Evolutionary conservation across 2,113 vertebrate species (phyloP).

Genomic region (Salvelinus sp.): DNA sequence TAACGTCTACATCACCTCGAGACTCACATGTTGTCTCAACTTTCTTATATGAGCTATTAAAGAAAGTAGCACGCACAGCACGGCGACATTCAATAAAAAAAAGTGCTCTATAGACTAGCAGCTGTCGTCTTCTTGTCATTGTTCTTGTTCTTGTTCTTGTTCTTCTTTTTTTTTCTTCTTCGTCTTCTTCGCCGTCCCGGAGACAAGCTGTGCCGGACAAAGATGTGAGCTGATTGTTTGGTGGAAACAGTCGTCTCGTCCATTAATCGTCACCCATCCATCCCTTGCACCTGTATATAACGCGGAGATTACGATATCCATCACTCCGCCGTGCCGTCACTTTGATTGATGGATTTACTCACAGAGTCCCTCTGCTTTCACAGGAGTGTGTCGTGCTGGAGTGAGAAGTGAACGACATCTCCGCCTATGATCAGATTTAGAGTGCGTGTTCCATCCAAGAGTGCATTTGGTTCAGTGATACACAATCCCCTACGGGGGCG

Average conservation of each 20-base stretch:
- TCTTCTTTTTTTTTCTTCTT: too few relatives aligned
- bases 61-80: too few relatives aligned
- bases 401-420: constrained; percentile 74
- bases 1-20: constrained; percentile 63
- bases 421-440: constrained; percentile 71
- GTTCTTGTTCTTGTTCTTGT: too few relatives aligned
- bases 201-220: background rate
- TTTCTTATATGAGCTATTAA: background rate
- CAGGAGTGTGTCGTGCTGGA: constrained; percentile 64
- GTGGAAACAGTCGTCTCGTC: constrained; percentile 56
- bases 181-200: too few relatives aligned
- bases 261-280: constrained; percentile 71
- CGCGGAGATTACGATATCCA: constrained; percentile 76
- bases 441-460: constrained; percentile 66
- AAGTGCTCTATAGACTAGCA: too few relatives aligned
- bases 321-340: constrained; percentile 66
- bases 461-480: constrained; percentile 58
- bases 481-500: constrained; percentile 58
- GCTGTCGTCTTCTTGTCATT: too few relatives aligned
- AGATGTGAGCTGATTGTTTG: constrained; percentile 27
- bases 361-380: constrained; percentile 62
- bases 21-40: constrained; percentile 49
- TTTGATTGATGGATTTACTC: constrained; percentile 73
- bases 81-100: too few relatives aligned
- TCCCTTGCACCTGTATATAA: constrained; percentile 71